Evolutionary conservation across 2,888 invertebrate genomes (phyloP), one percentile per base, ranked within the genome.

Genomic region (Amiota mariae): DNA sequence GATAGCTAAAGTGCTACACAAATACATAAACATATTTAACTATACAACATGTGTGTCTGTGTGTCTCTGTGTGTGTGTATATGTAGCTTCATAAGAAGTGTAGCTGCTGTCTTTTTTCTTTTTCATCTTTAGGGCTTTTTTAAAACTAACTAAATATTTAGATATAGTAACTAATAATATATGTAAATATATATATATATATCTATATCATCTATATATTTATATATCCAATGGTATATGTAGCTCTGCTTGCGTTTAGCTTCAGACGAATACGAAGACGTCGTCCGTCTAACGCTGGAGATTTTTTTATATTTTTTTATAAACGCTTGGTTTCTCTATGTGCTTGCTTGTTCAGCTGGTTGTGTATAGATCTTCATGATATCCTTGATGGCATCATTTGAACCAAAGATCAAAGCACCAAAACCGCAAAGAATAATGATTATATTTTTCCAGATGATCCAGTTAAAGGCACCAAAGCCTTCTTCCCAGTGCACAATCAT

Each of bases 401-500:
- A 94, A 66, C 98, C 98, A 82, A 96, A 95, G 71, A 95, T 86
- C 74, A 98, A 92, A 0, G 97, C 97, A 78, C 95, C 90, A 0
- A 96, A 57, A 46, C 97, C 98, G 82, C 96, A 94, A 4, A 94
- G 80, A 3, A 93, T 88, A 11, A 98, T 94, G 0, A 95, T 79
- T 15, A 94, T 76, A 88, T 98, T 95, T 88, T 98, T 98, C 91
- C 94, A 91, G 48, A 96, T 91, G 12, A 95, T 92, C 93, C 94
- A 96, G 80, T 94, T 92, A 78, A 89, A 92, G 63, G 91, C 90
- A 8, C 96, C 96, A 76, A 95, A 95, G 57, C 96, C 96, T 78
- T 93, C 93, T 73, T 96, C 94, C 96, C 97, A 97, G 88, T 93
- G 95, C 0, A 96, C 96, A 76, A 97, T 92, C 6, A 95, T 92